Conservation (phyloP, 2,888 invertebrate species). For the Vesta saturnalis region DNA sequence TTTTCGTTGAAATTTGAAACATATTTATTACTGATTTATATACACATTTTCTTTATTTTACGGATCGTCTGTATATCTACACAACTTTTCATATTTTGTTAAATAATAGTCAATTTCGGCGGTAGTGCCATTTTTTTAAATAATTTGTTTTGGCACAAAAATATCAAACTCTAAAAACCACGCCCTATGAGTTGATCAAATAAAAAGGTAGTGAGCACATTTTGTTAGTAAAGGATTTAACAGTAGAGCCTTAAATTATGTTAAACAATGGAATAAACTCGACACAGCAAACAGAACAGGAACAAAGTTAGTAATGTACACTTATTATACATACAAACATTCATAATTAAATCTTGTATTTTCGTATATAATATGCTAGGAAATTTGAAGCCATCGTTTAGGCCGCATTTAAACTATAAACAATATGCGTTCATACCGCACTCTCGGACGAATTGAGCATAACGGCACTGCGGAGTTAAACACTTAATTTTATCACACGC, state of each 20-base stretch:
- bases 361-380: constrained; percentile 43
- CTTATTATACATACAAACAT: constrained; percentile 53
- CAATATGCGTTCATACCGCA: constrained; percentile 35
- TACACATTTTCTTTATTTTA: constrained; percentile 17
- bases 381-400: constrained; percentile 46
- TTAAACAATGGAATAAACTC: constrained; percentile 32
- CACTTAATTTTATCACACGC: constrained; percentile 75
- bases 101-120: constrained; percentile 33
- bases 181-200: constrained; percentile 13
- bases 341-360: constrained; percentile 49
- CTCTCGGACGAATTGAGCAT: constrained; percentile 51
- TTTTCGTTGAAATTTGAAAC: constrained; percentile 61
- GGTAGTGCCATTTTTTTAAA: constrained; percentile 30
- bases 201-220: constrained; percentile 16
- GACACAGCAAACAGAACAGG: constrained; percentile 40
- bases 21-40: constrained; percentile 42
- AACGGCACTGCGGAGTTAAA: constrained; percentile 29
- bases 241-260: constrained; percentile 22
- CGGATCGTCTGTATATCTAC: constrained; percentile 33
- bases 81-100: constrained; percentile 15
- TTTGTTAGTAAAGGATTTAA: constrained; percentile 3
- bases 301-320: constrained; percentile 40
- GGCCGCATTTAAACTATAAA: constrained; percentile 41
- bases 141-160: constrained; percentile 31
- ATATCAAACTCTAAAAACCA: constrained; percentile 18